Conservation (phyloP, 2,888 invertebrate species). For the Acanthoscelides obtectus region DNA sequence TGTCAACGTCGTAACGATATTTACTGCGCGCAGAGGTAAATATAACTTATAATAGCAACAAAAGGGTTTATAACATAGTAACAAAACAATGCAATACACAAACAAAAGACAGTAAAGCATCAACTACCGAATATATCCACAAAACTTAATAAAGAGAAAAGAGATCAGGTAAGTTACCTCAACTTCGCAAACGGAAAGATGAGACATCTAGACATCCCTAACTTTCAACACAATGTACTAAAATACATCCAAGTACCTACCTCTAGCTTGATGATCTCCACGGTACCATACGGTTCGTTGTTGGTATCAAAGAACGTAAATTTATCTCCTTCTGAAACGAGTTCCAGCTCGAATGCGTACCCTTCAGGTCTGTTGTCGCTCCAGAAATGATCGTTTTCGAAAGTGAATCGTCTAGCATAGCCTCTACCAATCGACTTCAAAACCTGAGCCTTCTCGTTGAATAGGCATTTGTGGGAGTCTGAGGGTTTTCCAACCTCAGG, state of each 20-base stretch:
- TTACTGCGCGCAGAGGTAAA: background rate
- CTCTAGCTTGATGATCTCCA: slow-evolving; percentile 63
- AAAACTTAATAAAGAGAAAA: background rate
- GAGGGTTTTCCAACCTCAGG: slow-evolving; percentile 46
- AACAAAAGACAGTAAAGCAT: background rate
- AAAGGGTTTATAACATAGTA: background rate
- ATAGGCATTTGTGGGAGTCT: slow-evolving; percentile 50
- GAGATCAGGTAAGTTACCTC: background rate
- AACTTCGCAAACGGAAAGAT: background rate
- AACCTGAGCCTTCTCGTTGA: slow-evolving; percentile 61
- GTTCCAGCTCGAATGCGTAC: slow-evolving; percentile 66
- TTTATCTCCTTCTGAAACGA: slow-evolving; percentile 63
- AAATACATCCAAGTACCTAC: slow-evolving; percentile 43
- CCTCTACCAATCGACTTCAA: slow-evolving; percentile 68
- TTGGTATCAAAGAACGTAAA: slow-evolving; percentile 68
- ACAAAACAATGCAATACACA: background rate
- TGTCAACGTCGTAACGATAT: too few relatives aligned
- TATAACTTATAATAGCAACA: background rate
- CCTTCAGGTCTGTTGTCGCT: slow-evolving; percentile 71
- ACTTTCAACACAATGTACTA: background rate
- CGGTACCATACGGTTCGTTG: slow-evolving; percentile 61
- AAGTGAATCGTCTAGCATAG: slow-evolving; percentile 68
- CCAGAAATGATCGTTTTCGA: slow-evolving; percentile 71
- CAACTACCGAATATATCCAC: background rate
- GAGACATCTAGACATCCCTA: background rate